Percentiles rank a stretch among this genome's conserved stretches.
These are phyloP conservation scores for Ctenoplectra terminalis DNA, from an alignment of 1,140 invertebrate species.

Conservation along the genomic window DNA sequence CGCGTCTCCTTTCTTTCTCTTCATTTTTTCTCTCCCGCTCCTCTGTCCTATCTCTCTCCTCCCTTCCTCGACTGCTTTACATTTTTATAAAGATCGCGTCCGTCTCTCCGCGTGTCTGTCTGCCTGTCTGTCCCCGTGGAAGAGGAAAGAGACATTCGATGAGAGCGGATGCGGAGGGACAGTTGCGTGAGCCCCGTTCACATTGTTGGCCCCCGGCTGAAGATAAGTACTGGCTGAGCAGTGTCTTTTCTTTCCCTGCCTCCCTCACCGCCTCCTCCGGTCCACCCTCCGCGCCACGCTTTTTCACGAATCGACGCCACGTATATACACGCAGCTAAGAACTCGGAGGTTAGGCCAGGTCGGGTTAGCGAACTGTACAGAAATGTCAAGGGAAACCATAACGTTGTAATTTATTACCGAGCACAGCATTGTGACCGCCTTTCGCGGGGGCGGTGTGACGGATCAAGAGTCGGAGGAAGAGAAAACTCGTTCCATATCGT, in stretches of 20 bases:
- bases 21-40: slow-evolving; percentile 4
- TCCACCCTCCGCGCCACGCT: background rate
- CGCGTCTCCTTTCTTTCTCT: slow-evolving; percentile 13
- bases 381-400: slow-evolving; percentile 81
- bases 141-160: slow-evolving; percentile 77
- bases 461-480: slow-evolving; percentile 72
- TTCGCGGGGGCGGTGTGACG: slow-evolving; percentile 80
- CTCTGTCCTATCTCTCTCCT: background rate
- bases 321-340: slow-evolving; percentile 67
- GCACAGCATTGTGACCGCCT: slow-evolving; percentile 77
- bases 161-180: slow-evolving; percentile 82
- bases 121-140: slow-evolving; percentile 28
- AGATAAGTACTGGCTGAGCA: slow-evolving; percentile 68
- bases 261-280: background rate
- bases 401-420: slow-evolving; percentile 82
- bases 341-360: slow-evolving; percentile 80
- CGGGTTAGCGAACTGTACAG: slow-evolving; percentile 78
- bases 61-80: background rate
- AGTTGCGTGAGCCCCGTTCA: slow-evolving; percentile 78
- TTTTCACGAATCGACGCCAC: slow-evolving; percentile 54
- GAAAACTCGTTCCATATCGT: slow-evolving; percentile 69
- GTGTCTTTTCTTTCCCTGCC: slow-evolving; percentile 36
- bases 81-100: slow-evolving; percentile 42
- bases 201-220: slow-evolving; percentile 74
- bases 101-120: slow-evolving; percentile 4